These are phyloP conservation scores for Heliconius charithonia DNA, from an alignment of 2,888 invertebrate species.

Conservation along the genomic window DNA sequence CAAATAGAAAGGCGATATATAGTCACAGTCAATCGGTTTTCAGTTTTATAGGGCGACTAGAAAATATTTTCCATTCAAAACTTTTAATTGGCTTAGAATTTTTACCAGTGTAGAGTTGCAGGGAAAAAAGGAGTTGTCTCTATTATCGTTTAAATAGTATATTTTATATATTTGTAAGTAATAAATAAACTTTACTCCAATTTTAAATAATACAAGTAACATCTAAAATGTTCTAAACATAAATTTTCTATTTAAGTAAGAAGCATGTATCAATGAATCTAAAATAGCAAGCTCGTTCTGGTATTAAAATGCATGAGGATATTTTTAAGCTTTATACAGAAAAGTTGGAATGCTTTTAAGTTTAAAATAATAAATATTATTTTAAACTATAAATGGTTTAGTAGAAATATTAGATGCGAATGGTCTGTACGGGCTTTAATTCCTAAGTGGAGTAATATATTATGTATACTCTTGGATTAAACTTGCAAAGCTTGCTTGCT, in stretches of 20 bases:
- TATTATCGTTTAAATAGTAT: not conserved
- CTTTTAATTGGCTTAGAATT: not conserved
- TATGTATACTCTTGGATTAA: too few species aligned
- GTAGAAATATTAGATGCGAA: not conserved
- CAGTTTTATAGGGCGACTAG: not conserved
- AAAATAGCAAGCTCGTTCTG: slow-evolving; percentile 2
- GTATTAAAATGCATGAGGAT: not conserved
- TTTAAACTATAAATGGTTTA: not conserved
- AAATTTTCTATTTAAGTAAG: not conserved
- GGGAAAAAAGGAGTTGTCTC: too few species aligned
- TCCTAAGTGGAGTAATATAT: too few species aligned
- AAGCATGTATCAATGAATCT: slow-evolving; percentile 3
- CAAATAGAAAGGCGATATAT: not conserved
- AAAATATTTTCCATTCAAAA: not conserved
- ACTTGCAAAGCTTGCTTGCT: too few species aligned
- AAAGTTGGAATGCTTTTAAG: not conserved
- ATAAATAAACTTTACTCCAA: not conserved
- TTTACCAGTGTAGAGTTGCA: not conserved
- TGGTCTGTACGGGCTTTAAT: too few species aligned
- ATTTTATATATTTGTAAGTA: not conserved
- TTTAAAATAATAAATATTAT: not conserved
- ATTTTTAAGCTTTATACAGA: not conserved
- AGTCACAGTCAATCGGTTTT: not conserved
- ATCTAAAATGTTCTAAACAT: not conserved
- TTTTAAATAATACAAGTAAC: not conserved